Conservation (phyloP, 2,113 vertebrate genomes). For the Herpailurus yagouaroundi region DNA sequence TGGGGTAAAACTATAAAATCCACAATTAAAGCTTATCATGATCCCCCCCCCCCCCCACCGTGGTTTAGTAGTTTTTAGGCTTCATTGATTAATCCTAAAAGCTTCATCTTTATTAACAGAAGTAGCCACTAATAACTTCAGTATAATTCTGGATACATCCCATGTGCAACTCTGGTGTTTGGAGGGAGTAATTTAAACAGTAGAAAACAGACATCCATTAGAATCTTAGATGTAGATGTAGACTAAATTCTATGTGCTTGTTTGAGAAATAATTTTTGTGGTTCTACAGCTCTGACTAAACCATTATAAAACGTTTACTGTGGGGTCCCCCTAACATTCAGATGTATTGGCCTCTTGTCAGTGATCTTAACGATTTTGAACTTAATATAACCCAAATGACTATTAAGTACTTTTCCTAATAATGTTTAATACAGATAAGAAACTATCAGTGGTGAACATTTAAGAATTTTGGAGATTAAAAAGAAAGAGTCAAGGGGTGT, state of each 20-base stretch:
- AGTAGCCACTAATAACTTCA: conserved; percentile 1
- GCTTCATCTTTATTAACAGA: conserved; percentile 31
- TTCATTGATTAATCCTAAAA: conserved; percentile 48
- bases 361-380: not conserved
- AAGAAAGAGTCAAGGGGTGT: not conserved
- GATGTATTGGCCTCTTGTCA: not conserved
- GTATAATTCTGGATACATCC: conserved; percentile 7
- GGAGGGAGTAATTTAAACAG: conserved; percentile 48
- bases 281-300: not conserved
- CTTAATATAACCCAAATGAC: conserved; percentile 35
- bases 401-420: conserved; percentile 47
- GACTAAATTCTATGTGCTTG: conserved; percentile 8
- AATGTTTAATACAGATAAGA: conserved; percentile 32
- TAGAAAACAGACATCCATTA: not conserved
- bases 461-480: not conserved
- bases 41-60: not conserved
- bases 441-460: not conserved
- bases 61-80: not conserved
- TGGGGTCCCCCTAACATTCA: not conserved
- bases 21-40: not conserved
- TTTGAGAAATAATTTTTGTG: conserved; percentile 37
- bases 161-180: not conserved
- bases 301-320: not conserved
- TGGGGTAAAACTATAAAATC: not conserved
- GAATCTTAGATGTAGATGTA: not conserved